Evolutionary conservation across 2,888 invertebrate genomes (phyloP), one percentile per base, ranked within the genome.

Genomic region (Myopa testacea): DNA sequence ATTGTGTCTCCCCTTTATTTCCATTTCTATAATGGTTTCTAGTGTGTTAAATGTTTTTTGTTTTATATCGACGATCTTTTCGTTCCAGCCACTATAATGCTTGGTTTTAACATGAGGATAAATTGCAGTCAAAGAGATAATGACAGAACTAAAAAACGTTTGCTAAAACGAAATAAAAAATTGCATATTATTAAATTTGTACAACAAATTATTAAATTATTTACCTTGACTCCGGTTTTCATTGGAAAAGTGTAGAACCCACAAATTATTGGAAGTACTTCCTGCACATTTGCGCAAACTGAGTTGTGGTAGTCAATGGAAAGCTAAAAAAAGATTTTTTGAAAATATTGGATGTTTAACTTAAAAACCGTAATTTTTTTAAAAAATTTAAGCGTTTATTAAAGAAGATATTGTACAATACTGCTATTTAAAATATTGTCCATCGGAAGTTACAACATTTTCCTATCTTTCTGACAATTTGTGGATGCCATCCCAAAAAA

Each of bases 261-360:
- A 78, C 86, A 85, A 0, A 88, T 78, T 4, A 82, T 79, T 2
- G 87, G 87, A 37, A 88, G 62, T n/a, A 86, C 79, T 50, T 84
- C 81, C 73, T 88, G 87, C 38, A 87, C 80, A 8, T 84, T 82
- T 26, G 79, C 77, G 73, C 86, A 86, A 14, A 87, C 71, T 14
- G 82, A 79, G 19, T 85, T 80, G 70, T 87, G 88, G 80, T 86
- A 87, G 75, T 87, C 88, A 8, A 87, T 82, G 0, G 84, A 82
- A 7, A 88, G 82, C 87, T 88, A 63, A 62, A 69, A 55, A 52
- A 14, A 38, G 14, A 14, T 55, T 14, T 14, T 55, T 2, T 3
- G 4, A 58, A 58, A 16, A 26, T 26, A 26, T 26, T 26, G 26
- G 26, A 2, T 26, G 26, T 26, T 26, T 26, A 26, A 26, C 26